Evolutionary conservation across 2,888 invertebrate species (phyloP).

Genomic region (Drosophila nr. perissopoda): DNA sequence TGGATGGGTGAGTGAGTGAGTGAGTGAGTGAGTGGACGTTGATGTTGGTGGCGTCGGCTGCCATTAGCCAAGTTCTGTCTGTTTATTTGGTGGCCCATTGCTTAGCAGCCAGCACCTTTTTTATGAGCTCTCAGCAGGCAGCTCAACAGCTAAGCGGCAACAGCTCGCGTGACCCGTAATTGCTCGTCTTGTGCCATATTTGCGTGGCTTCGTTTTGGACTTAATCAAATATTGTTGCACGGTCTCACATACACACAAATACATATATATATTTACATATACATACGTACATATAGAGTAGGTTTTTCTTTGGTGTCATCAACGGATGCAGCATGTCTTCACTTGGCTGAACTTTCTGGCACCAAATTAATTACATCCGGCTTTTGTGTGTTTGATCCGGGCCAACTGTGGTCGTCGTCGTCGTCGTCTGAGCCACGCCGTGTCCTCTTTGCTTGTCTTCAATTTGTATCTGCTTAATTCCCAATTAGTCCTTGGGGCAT

Average conservation of each 20-base stretch:
- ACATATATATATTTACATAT: constrained; percentile 5
- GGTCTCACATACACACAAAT: constrained; percentile 5
- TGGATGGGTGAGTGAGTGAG: neutral
- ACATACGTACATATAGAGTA: neutral
- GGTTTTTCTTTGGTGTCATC: constrained; percentile 31
- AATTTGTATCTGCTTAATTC: constrained; percentile 72
- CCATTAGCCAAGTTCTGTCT: constrained; percentile 59
- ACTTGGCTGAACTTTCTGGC: constrained; percentile 29
- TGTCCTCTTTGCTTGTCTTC: constrained; percentile 29
- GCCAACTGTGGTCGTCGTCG: constrained; percentile 5
- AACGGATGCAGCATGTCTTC: constrained; percentile 66
- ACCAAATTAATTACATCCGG: constrained; percentile 77
- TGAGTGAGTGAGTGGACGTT: constrained; percentile 5
- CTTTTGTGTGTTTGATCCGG: constrained; percentile 62
- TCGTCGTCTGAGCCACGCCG: neutral
- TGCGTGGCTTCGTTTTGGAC: constrained; percentile 52
- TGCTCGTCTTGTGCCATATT: constrained; percentile 64
- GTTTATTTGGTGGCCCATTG: constrained; percentile 69
- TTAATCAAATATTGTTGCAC: constrained; percentile 73
- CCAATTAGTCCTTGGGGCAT: constrained; percentile 65
- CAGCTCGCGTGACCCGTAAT: constrained; percentile 75
- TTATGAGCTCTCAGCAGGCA: constrained; percentile 46
- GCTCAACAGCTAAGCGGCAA: constrained; percentile 19
- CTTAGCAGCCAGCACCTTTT: constrained; percentile 40
- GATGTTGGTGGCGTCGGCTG: constrained; percentile 1